Base-by-base conservation (phyloP, 2,888 invertebrate species). In the Matsumyia berberina region DNA sequence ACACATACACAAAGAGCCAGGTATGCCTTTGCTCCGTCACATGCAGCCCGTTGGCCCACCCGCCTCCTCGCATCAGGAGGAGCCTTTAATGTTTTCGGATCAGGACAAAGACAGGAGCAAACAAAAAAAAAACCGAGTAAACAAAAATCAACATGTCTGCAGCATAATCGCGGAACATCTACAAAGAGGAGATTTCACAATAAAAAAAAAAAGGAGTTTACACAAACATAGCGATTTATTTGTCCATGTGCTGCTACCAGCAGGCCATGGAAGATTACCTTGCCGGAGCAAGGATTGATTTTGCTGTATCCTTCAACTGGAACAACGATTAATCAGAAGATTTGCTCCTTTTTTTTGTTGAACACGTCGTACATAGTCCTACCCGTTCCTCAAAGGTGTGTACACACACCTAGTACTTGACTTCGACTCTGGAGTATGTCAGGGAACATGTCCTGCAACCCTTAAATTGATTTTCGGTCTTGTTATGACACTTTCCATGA, bases 101-200 rank as follows among this genome's bases (percentile, higher is more conserved):
- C 83, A 74, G 64, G 57, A 76, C 69, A 79, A 72, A 85, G 69
- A 74, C 70, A 64, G 62, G 31, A 24, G 9, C n/a, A 24, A 55
- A 66, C 62, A 6, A 15, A 49, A 67, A 62, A 74, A 83, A 80
- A 79, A 79, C 58, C 51, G 69, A 80, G 70, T 76, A 85, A 85
- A 85, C 79, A 85, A 80, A 85, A 85, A 85, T 85, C 74, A 80
- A 85, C 85, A 85, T 85, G 85, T 85, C 85, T 85, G 85, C 70
- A 76, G 74, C 69, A 73, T 74, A 69, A 83, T 83, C 83, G 74
- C 74, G 64, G 31, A 70, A 76, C 69, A 80, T 85, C 85, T 80
- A 85, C 85, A 80, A 85, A 85, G 76, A 60, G 74, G 74, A 64
- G 57, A 58, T 70, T 19, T n/a, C 42, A 46, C 35, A 8, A 5